Percentiles rank a stretch among this genome's conserved stretches.
Conservation (phyloP, 2,888 invertebrate genomes). For the Andrena camellia region DNA sequence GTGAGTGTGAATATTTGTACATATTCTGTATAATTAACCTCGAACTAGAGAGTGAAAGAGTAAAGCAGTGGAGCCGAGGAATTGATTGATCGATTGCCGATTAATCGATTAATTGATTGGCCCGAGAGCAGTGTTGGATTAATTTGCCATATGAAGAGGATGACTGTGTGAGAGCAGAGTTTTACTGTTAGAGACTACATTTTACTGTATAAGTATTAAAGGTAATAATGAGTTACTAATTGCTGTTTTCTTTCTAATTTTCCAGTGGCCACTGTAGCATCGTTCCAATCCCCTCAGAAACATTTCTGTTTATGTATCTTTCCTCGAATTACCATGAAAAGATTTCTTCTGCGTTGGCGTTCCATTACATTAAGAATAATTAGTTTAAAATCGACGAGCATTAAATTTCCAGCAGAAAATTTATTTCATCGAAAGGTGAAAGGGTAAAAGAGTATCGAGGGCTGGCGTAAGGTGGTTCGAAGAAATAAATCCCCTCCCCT, state of each 20-base stretch:
- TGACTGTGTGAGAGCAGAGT: conserved; percentile 23
- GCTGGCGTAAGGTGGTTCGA: not conserved
- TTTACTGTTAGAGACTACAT: conserved; percentile 33
- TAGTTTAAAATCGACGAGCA: no score
- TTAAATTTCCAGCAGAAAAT: not conserved
- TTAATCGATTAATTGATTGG: conserved; percentile 54
- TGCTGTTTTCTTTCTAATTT: not conserved
- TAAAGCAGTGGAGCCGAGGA: conserved; percentile 2
- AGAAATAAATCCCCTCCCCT: not conserved
- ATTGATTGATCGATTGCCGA: conserved; percentile 52
- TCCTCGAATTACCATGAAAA: not conserved
- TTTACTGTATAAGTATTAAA: conserved; percentile 32
- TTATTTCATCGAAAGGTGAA: not conserved
- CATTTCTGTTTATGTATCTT: not conserved
- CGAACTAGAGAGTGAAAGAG: conserved; percentile 23
- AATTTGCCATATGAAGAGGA: conserved; percentile 25
- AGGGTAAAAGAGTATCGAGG: not conserved
- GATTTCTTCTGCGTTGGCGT: no score
- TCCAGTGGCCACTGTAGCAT: not conserved
- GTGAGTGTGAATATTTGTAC: conserved; percentile 41
- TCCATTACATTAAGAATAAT: no score
- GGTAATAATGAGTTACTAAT: conserved; percentile 28
- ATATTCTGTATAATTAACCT: conserved; percentile 40
- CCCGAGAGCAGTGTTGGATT: conserved; percentile 13
- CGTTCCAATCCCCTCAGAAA: not conserved